Base-by-base conservation (phyloP, 2,888 invertebrate genomes). In the Lycophotia porphyrea region DNA sequence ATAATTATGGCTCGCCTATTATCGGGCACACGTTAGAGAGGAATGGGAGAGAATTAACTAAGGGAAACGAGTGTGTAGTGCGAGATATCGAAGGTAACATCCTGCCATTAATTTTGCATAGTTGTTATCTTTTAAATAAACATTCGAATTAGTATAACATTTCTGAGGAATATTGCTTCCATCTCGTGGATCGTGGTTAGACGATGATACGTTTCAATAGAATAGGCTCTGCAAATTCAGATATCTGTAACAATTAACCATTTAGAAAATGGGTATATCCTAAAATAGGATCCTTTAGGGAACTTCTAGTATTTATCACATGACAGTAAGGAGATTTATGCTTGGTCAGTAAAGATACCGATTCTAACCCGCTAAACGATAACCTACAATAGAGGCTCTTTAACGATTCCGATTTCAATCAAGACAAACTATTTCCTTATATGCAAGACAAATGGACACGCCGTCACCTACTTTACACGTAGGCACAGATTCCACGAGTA, bases 1-100 rank as follows among this genome's bases (percentile, higher is more conserved):
- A 44, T 83, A 84, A 81, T 81, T 84, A 82, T 52, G 44, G 24
- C 21, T 58, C 8, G 81, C 49, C 69, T 81, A 82, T 80, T 76
- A 82, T 76, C 76, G 49, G 63, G 8, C 60, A 55, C 42, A 75
- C 36, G 68, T 61, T 61, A 13, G 55, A 63, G 47, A 74, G 55
- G 81, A 66, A 82, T 81, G 84, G 44, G 52, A 67, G 69, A 42
- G 63, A 34, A 82, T 82, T 84, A 76, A 63, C 65, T 70, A 47
- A 60, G 84, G 84, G 72, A 84, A 82, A 84, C 72, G 76, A 73
- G 61, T 47, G 58, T 47, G 61, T 63, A 42, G 42, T 24, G n/a
- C 63, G 69, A 34, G 68, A 69, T 84, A 81, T 77, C 72, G 47
- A 15, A 65, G 55, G 13, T 27, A 70, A 65, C 76, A 67, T 82